These are phyloP conservation scores for Petrolisthes manimaculis DNA, from an alignment of 2,888 invertebrate genomes.

Conservation along the genomic window DNA sequence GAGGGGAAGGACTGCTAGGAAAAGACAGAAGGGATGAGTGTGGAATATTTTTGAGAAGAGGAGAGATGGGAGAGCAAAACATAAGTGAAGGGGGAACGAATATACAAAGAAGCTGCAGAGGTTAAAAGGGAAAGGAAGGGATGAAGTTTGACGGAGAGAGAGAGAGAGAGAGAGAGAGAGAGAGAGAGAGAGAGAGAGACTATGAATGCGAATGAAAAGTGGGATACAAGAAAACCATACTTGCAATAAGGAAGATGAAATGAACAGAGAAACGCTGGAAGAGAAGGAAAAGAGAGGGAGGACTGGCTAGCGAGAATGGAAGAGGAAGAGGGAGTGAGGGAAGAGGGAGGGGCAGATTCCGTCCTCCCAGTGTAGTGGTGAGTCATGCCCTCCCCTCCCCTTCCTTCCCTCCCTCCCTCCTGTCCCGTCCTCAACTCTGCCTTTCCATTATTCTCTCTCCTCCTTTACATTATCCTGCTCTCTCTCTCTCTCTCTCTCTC, in stretches of 20 bases:
- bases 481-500: slow-evolving; percentile 25
- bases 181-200: not conserved
- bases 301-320: too few species aligned
- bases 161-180: not conserved
- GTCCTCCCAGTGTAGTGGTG: not conserved
- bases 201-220: not conserved
- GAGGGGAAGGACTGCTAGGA: not conserved
- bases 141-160: not conserved
- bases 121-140: not conserved
- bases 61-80: not conserved
- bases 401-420: not conserved
- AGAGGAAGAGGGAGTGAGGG: not conserved
- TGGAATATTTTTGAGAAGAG: not conserved
- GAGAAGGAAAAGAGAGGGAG: not conserved
- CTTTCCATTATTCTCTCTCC: not conserved
- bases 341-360: not conserved
- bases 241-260: not conserved
- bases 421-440: not conserved
- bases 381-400: not conserved
- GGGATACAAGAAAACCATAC: not conserved
- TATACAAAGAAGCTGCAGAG: not conserved
- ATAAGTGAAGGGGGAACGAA: not conserved
- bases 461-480: not conserved
- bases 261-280: not conserved
- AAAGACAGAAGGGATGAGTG: not conserved